Conservation (phyloP, 2,113 vertebrate species). For the Leptocoma aspasia region DNA sequence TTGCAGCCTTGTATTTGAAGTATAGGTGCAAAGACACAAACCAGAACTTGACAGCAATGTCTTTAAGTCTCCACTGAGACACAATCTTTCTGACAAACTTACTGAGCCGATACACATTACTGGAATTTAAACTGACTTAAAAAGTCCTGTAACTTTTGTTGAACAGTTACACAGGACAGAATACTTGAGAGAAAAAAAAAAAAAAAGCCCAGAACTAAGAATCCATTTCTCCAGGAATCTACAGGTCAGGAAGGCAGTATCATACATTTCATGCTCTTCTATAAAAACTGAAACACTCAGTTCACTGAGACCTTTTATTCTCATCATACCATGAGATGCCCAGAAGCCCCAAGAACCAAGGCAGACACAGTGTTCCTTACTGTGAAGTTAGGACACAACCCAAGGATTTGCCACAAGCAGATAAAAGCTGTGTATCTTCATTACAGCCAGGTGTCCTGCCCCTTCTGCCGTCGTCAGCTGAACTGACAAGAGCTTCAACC, state of each 20-base stretch:
- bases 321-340: neutral
- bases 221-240: neutral
- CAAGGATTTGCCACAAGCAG: neutral
- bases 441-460: neutral
- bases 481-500: neutral
- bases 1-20: neutral
- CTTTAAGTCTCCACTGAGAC: rapidly evolving
- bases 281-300: neutral
- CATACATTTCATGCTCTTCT: neutral
- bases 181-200: neutral
- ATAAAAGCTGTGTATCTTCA: neutral
- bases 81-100: neutral
- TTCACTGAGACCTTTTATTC: neutral
- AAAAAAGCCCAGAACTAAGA: neutral
- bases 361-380: neutral
- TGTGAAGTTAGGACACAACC: rapidly evolving
- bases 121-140: neutral
- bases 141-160: neutral
- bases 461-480: neutral
- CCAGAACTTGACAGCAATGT: neutral
- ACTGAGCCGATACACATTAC: neutral
- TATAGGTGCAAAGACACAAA: neutral
- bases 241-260: neutral
- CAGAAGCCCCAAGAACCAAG: neutral
- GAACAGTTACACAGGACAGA: neutral